Evolutionary conservation across 1,140 invertebrate species (phyloP).

Genomic region (Heliconius congener): DNA sequence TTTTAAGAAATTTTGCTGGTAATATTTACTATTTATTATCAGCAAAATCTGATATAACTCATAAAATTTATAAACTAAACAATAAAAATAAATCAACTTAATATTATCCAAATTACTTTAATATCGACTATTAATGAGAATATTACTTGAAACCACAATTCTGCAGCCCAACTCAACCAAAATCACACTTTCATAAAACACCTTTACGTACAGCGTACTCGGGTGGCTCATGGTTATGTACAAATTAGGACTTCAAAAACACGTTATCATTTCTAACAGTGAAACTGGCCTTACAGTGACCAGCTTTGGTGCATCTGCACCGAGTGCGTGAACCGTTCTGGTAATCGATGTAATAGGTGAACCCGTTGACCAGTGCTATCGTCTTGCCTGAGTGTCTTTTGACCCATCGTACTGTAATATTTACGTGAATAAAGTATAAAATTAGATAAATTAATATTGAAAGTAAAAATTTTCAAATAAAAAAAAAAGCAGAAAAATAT

Average conservation of each 20-base stretch:
- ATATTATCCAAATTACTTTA: too few relatives aligned
- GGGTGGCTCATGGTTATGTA: constrained; percentile 31
- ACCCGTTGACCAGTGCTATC: constrained; percentile 43
- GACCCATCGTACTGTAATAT: constrained; percentile 29
- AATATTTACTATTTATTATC: too few relatives aligned
- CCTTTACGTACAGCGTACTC: constrained; percentile 33
- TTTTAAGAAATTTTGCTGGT: too few relatives aligned
- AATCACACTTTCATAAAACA: constrained; percentile 23
- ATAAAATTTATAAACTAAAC: too few relatives aligned
- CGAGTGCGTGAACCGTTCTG: constrained; percentile 24
- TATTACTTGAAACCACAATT: background rate
- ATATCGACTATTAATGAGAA: too few relatives aligned
- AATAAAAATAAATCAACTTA: too few relatives aligned
- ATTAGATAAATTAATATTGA: background rate
- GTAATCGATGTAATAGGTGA: constrained; percentile 43
- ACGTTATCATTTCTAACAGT: constrained; percentile 18
- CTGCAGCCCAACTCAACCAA: background rate
- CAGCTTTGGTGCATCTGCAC: constrained; percentile 47
- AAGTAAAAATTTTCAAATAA: background rate
- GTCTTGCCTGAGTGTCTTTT: background rate
- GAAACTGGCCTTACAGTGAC: constrained; percentile 43
- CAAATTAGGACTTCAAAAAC: constrained; percentile 18
- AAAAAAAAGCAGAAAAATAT: too few relatives aligned
- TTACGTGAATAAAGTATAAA: background rate
- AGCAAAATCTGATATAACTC: too few relatives aligned